Conservation (phyloP, 2,888 invertebrate species). For the Trachelus iudaicus region DNA sequence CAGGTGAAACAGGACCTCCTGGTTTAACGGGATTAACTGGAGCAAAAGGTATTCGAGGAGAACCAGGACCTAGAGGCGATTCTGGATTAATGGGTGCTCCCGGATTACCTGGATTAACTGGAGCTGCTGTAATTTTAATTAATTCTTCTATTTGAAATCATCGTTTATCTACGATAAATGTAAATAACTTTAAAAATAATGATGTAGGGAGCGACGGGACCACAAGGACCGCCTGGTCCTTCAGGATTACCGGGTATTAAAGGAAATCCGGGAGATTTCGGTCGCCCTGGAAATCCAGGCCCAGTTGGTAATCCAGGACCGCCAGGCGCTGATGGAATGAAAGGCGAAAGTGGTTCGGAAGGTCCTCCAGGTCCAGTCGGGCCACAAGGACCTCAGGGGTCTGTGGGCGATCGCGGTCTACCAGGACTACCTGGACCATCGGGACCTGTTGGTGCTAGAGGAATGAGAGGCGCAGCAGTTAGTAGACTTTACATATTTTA, state of each 20-base stretch:
- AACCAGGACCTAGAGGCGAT: conserved; percentile 81
- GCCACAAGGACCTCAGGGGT: conserved; percentile 76
- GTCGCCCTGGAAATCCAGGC: conserved; percentile 76
- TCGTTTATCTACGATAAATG: neutral
- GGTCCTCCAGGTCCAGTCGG: conserved; percentile 79
- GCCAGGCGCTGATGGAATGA: conserved; percentile 78
- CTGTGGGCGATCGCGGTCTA: conserved; percentile 76
- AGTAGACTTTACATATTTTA: conserved; percentile 28
- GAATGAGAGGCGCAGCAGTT: conserved; percentile 74
- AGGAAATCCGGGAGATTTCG: conserved; percentile 77
- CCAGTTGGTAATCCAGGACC: conserved; percentile 78
- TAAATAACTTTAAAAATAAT: conserved; percentile 2
- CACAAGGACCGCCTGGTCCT: conserved; percentile 75
- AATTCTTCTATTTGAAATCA: neutral
- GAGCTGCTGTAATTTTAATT: conserved; percentile 71
- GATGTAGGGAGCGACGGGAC: conserved; percentile 77
- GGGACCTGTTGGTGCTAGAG: conserved; percentile 75
- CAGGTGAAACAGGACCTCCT: conserved; percentile 74
- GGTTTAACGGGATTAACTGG: conserved; percentile 75
- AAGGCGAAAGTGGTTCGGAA: conserved; percentile 79
- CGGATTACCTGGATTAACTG: conserved; percentile 81
- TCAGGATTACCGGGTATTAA: conserved; percentile 78
- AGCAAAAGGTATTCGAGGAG: conserved; percentile 80
- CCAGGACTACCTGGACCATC: conserved; percentile 73
- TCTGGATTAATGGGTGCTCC: conserved; percentile 79